phyloP scores from a whole-genome alignment of 2,113 vertebrate genomes.

The Lepisosteus osseus region DNA sequence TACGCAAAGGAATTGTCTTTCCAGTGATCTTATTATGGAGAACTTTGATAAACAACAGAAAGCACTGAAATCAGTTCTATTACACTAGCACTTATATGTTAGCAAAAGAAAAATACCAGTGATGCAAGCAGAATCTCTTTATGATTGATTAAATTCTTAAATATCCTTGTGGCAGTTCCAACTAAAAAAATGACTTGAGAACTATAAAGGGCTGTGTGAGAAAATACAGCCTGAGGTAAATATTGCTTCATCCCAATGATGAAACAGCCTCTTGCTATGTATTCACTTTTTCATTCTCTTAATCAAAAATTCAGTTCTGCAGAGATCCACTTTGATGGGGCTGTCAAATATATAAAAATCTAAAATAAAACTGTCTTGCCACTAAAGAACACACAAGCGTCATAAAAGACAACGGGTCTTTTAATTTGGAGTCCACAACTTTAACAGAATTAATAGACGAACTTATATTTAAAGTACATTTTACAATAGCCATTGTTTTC shows the following conservation, averaged over 20 bases:
- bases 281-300: constrained; percentile 1
- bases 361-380: not conserved
- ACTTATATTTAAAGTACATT: too few species aligned
- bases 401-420: too few species aligned
- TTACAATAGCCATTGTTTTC: too few species aligned
- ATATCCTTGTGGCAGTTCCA: constrained; percentile 7
- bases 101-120: too few species aligned
- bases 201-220: not conserved
- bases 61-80: too few species aligned
- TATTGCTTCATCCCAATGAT: not conserved
- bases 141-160: constrained; percentile 3
- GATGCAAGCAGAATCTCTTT: not conserved
- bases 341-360: not conserved
- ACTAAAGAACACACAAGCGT: not conserved
- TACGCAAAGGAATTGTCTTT: too few species aligned
- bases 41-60: too few species aligned
- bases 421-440: too few species aligned
- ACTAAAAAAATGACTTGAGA: not conserved
- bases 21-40: too few species aligned
- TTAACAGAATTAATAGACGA: too few species aligned
- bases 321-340: not conserved
- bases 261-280: constrained; percentile 2
- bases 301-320: constrained; percentile 8
- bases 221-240: not conserved
- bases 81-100: too few species aligned